Percentiles rank a stretch among this genome's conserved stretches.
These are phyloP conservation scores for Sciurus vulgaris DNA, from an alignment of 2,797 vertebrate species.

Conservation along the genomic window DNA sequence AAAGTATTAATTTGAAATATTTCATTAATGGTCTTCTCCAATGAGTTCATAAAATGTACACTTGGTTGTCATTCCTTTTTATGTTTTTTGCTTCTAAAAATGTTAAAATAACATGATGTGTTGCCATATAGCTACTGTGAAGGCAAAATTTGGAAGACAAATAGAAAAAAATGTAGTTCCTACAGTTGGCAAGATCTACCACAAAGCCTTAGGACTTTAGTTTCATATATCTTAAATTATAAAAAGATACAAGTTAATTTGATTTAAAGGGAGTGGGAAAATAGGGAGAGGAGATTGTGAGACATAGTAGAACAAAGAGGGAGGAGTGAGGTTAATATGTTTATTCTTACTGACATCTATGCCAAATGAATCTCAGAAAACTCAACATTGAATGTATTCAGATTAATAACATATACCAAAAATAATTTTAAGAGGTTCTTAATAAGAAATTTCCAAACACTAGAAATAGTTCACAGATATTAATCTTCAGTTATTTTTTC, in stretches of 20 bases:
- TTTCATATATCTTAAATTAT: constrained; percentile 10
- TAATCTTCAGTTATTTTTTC: background rate
- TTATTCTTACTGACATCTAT: background rate
- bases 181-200: background rate
- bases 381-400: background rate
- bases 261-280: background rate
- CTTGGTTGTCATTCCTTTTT: constrained; percentile 34
- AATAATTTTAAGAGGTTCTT: constrained; percentile 24
- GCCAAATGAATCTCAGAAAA: constrained; percentile 36
- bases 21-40: background rate
- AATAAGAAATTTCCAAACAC: constrained; percentile 21
- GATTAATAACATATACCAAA: constrained; percentile 36
- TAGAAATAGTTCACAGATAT: background rate
- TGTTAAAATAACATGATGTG: constrained; percentile 14
- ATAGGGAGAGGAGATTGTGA: background rate
- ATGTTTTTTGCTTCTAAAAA: constrained; percentile 24
- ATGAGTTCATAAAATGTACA: background rate
- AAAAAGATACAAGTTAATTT: background rate
- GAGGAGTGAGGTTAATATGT: background rate
- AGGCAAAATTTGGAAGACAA: constrained; percentile 52
- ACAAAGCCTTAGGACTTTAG: background rate
- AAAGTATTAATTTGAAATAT: constrained; percentile 35
- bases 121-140: background rate
- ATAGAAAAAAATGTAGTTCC: background rate
- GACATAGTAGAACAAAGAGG: background rate